Conservation (phyloP, 2,888 invertebrate genomes). For the Biston betularia region DNA sequence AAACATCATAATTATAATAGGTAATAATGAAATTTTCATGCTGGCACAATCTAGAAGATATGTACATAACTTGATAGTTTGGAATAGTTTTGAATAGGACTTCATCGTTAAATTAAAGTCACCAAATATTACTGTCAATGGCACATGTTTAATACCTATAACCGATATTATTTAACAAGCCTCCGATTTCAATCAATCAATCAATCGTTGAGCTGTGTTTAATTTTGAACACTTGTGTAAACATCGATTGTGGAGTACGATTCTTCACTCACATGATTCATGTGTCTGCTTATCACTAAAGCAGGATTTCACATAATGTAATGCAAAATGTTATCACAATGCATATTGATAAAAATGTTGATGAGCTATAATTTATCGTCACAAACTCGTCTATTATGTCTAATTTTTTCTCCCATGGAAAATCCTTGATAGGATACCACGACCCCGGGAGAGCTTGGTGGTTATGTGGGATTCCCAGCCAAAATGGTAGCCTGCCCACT, state of each 20-base stretch:
- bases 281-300: slow-evolving; percentile 5
- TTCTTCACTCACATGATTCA: background rate
- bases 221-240: slow-evolving; percentile 40
- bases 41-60: too few species aligned
- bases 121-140: background rate
- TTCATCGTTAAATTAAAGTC: background rate
- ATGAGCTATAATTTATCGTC: background rate
- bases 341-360: background rate
- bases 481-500: too few species aligned
- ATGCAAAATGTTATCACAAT: slow-evolving; percentile 1
- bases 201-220: slow-evolving; percentile 33
- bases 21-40: too few species aligned
- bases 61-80: background rate
- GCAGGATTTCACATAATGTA: background rate
- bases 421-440: too few species aligned
- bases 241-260: slow-evolving; percentile 17
- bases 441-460: too few species aligned
- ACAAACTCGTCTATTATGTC: too few species aligned
- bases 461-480: too few species aligned
- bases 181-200: slow-evolving; percentile 19
- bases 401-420: too few species aligned
- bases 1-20: too few species aligned
- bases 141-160: slow-evolving; percentile 2
- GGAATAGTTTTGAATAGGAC: background rate
- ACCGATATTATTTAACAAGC: slow-evolving; percentile 15